Base-by-base conservation (phyloP, 2,888 invertebrate genomes). In the Bedellia somnulentella region DNA sequence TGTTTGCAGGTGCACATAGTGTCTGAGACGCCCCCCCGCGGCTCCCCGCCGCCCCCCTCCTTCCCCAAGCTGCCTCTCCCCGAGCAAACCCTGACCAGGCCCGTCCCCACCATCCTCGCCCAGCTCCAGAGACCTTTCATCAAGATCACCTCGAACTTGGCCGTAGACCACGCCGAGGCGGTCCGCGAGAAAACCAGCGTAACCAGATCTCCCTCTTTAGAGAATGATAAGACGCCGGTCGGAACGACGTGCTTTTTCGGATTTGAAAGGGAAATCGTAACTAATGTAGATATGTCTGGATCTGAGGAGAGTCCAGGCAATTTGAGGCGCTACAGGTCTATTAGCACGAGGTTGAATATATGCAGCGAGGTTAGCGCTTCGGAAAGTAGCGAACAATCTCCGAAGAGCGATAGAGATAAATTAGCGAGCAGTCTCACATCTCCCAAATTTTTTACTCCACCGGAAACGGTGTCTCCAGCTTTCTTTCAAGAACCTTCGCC, bases 221-320 rank as follows among this genome's bases (percentile, higher is more conserved):
- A 77, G 35, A 75, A 73, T 40, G 76, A 77, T 66, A 76, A 77
- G 2, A 75, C 68, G 33, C 66, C 68, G 62, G 45, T 52, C 4
- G 64, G 59, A 18, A 57, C 57, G 17, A 29, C 36, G 11, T 49
- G 49, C 27, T 68, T 71, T 5, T 77, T 77, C 38, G 71, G 63
- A 0, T 76, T 75, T 36, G 68, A 64, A 38, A 44, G 46, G 9
- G 62, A 58, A 27, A 40, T n/a, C n/a, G n/a, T n/a, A n/a, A n/a
- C n/a, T n/a, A n/a, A n/a, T n/a, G n/a, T n/a, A n/a, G n/a, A n/a
- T n/a, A n/a, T n/a, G n/a, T n/a, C 46, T 34, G 39, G 8, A 61
- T 58, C 4, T 12, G 17, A 34, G 57, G 59, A 27, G 62, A 67
- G 8, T 18, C 62, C 66, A 1, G 47, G 54, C 23, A 68, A 64